These are phyloP conservation scores for Lacanobia wlatinum DNA, from an alignment of 2,888 invertebrate species.

Conservation along the genomic window DNA sequence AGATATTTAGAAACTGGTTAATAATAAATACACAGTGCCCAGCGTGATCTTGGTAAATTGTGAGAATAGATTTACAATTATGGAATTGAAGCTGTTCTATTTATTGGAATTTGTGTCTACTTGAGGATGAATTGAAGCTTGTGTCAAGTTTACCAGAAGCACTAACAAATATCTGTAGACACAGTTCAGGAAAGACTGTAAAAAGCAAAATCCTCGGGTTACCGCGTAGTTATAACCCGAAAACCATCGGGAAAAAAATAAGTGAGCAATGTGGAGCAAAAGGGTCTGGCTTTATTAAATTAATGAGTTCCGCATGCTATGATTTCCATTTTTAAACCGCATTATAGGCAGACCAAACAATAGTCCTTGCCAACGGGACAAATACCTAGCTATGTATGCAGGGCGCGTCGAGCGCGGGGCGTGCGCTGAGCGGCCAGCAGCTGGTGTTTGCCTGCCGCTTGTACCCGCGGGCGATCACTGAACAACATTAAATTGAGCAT, in stretches of 20 bases:
- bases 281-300: neutral
- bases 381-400: slow-evolving; percentile 37
- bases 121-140: neutral
- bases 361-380: slow-evolving; percentile 13
- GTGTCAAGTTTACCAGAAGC: neutral
- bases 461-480: slow-evolving; percentile 20
- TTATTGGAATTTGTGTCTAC: neutral
- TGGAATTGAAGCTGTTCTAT: neutral
- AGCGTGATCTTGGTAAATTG: neutral
- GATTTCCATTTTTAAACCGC: slow-evolving; percentile 33
- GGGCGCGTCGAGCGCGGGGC: neutral
- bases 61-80: neutral
- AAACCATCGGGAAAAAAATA: neutral
- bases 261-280: neutral
- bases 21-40: neutral
- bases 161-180: too few relatives aligned
- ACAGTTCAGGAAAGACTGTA: neutral
- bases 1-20: neutral
- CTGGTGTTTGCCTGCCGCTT: slow-evolving; percentile 39
- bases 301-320: neutral
- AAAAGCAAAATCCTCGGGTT: neutral
- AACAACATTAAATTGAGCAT: slow-evolving; percentile 22
- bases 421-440: slow-evolving; percentile 15
- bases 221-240: neutral
- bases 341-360: slow-evolving; percentile 17